phyloP scores from a whole-genome alignment of 1,140 invertebrate genomes.

The Tetranychus cinnabarinus region DNA sequence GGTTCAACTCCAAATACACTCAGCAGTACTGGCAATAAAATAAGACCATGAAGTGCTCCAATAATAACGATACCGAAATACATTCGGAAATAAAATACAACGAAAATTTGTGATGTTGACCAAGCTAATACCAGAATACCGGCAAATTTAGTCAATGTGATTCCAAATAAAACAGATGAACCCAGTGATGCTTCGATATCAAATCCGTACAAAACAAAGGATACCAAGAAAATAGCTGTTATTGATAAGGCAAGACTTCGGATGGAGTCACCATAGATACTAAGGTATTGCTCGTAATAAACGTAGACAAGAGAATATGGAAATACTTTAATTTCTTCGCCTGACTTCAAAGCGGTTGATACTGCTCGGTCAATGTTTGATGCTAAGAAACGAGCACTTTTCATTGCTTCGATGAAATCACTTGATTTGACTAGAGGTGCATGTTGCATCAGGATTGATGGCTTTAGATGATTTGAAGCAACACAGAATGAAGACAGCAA shows the following conservation, averaged over 20 bases:
- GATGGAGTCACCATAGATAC: constrained; percentile 53
- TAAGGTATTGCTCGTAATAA: constrained; percentile 81
- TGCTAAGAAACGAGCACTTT: constrained; percentile 42
- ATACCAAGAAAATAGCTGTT: constrained; percentile 47
- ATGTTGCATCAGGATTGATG: constrained; percentile 25
- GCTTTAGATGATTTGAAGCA: constrained; percentile 5
- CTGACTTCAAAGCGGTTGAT: constrained; percentile 18
- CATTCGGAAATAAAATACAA: constrained; percentile 89
- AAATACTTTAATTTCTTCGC: constrained; percentile 40
- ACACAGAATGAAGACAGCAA: constrained; percentile 41
- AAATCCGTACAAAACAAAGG: constrained; percentile 58
- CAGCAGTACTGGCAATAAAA: constrained; percentile 70
- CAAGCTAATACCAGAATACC: constrained; percentile 74
- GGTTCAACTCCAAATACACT: constrained; percentile 46
- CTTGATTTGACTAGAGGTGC: constrained; percentile 43
- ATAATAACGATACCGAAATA: constrained; percentile 70
- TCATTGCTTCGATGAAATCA: constrained; percentile 58
- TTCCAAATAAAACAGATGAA: constrained; percentile 71
- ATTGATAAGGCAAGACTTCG: constrained; percentile 49
- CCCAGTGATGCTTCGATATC: constrained; percentile 58
- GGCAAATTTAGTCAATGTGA: constrained; percentile 75
- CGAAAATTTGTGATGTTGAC: constrained; percentile 76
- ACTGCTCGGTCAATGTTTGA: constrained; percentile 39
- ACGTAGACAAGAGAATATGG: constrained; percentile 84
- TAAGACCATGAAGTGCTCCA: constrained; percentile 62